Evolutionary conservation across 1,140 invertebrate genomes (phyloP), one percentile per base, ranked within the genome.

Genomic region (Eurosta solidaginis): DNA sequence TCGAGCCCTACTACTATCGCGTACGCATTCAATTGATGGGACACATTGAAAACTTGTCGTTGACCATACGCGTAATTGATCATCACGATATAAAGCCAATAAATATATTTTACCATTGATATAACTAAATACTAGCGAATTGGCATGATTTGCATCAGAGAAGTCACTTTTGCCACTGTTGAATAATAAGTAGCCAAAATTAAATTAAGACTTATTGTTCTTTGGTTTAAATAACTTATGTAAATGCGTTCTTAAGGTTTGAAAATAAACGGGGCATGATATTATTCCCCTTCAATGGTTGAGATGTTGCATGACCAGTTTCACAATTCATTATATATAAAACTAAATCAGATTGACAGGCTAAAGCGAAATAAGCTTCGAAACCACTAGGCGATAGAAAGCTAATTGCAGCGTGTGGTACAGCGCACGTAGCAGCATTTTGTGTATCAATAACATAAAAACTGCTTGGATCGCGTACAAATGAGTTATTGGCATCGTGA

Each of bases 261-360:
- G 93, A 94, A 68, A 96, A 90, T 80, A 97, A 92, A 78, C 95
- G 91, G 25, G 95, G 94, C 82, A 97, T 92, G 78, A 96, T 91
- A 17, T 94, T 93, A 68, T 96, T 92, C 80, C 95, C 92, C 82
- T 95, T 95, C 20, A 98, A 88, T 82, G 95, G 92, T 1, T 81
- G 82, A 49, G 90, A 90, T 9, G 92, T 91, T 3, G 93, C 91
- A 49, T 90, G 83, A 1, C 92, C 93, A 17, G 75, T 80, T 1
- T 22, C 20, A 27, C 80, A 81, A 76, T 86, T 87, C 86, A 88
- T 88, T 20, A 81, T 76, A 25, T 85, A 82, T 0, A 88, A 79
- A 76, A 86, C 78, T 9, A 88, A 74, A 63, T 86, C 84, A 12
- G 80, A 89, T 89, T 84, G 87, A 81, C 94, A 94, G 1, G 94